Conservation (phyloP, 2,113 vertebrate genomes). For the Ramphastos sulfuratus region DNA sequence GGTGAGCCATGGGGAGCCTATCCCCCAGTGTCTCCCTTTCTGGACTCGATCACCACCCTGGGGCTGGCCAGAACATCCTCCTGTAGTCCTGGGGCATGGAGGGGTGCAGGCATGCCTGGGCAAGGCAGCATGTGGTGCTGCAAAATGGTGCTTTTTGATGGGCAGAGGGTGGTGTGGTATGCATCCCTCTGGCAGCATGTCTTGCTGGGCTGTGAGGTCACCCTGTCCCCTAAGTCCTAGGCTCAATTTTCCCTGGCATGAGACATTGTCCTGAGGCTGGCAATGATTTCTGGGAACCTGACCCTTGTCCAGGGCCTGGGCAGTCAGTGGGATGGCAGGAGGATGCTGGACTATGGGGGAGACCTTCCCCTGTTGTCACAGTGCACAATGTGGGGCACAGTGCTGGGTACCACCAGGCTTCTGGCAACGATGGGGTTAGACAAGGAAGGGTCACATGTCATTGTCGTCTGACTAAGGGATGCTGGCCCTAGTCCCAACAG, state of each 20-base stretch:
- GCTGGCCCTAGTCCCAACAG: neutral
- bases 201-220: neutral
- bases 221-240: neutral
- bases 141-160: accelerated
- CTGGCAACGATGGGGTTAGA: neutral
- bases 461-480: accelerated
- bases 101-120: neutral
- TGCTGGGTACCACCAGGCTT: accelerated
- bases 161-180: neutral
- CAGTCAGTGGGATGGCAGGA: neutral
- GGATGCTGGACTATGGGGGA: neutral
- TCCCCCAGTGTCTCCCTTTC: neutral
- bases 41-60: accelerated
- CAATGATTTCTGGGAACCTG: neutral
- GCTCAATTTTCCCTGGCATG: neutral
- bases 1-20: neutral
- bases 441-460: neutral
- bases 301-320: neutral
- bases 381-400: neutral
- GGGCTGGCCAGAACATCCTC: neutral
- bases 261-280: neutral
- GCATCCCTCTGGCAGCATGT: neutral
- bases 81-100: accelerated
- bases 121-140: accelerated
- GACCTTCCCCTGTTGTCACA: neutral